Evolutionary conservation across 1,140 invertebrate genomes (phyloP).

Genomic region (Sitophilus oryzae): DNA sequence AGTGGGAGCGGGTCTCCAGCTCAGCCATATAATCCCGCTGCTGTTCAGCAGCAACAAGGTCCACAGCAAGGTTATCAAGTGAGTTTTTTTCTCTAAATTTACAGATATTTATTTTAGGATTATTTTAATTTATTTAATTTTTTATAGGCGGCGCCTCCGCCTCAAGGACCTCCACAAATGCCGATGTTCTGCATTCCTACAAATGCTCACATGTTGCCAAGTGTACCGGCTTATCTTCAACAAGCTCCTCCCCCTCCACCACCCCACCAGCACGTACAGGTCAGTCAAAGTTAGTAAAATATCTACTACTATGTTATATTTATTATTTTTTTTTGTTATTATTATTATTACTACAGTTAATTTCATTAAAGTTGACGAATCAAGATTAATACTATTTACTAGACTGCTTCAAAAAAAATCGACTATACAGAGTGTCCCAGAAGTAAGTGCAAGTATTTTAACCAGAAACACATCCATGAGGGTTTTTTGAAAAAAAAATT

Average conservation of each 20-base stretch:
- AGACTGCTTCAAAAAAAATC: no score
- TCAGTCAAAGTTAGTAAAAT: constrained; percentile 2
- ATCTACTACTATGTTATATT: no score
- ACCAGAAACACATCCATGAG: no score
- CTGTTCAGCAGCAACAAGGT: constrained; percentile 48
- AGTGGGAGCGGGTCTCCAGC: constrained; percentile 59
- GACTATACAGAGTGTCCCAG: no score
- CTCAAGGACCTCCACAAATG: constrained; percentile 49
- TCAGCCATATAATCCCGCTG: constrained; percentile 53
- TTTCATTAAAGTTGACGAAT: no score
- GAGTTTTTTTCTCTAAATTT: background rate
- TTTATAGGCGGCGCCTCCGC: constrained; percentile 46
- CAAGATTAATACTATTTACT: no score
- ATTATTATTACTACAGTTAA: no score
- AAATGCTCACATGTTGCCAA: constrained; percentile 49
- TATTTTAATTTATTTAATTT: no score
- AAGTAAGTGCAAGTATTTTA: no score
- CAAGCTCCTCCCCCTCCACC: constrained; percentile 50
- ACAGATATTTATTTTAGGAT: no score
- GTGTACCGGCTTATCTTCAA: constrained; percentile 49
- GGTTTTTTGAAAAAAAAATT: no score
- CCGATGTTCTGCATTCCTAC: constrained; percentile 54
- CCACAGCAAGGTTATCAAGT: constrained; percentile 44
- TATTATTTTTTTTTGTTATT: no score
- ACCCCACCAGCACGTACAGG: constrained; percentile 41